Conservation (phyloP, 2,888 invertebrate species). For the Polyploca ridens region DNA sequence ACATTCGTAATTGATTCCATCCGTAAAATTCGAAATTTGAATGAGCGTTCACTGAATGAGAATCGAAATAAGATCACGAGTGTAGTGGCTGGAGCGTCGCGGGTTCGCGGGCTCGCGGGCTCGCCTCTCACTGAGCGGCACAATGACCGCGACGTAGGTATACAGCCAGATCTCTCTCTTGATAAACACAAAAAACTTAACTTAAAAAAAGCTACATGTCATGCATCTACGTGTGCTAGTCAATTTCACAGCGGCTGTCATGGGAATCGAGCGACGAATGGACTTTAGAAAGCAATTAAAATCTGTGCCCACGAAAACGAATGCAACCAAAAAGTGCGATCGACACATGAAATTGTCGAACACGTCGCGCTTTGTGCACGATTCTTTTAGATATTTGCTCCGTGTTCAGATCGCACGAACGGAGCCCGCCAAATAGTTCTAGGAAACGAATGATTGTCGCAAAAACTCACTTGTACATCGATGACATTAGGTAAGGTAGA, state of each 20-base stretch:
- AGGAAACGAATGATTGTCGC: slow-evolving; percentile 54
- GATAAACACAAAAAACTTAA: slow-evolving; percentile 75
- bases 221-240: slow-evolving; percentile 83
- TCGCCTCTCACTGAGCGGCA: slow-evolving; percentile 67
- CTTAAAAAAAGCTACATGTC: slow-evolving; percentile 80
- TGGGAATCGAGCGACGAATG: slow-evolving; percentile 81
- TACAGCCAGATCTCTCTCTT: slow-evolving; percentile 76
- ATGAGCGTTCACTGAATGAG: slow-evolving; percentile 73
- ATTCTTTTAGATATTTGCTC: slow-evolving; percentile 45
- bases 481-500: slow-evolving; percentile 33
- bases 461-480: slow-evolving; percentile 46
- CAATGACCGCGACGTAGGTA: slow-evolving; percentile 75
- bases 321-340: slow-evolving; percentile 66
- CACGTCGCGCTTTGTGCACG: slow-evolving; percentile 54
- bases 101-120: slow-evolving; percentile 39
- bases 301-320: slow-evolving; percentile 67
- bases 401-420: slow-evolving; percentile 33
- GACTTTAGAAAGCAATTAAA: slow-evolving; percentile 83
- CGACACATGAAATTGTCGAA: slow-evolving; percentile 69
- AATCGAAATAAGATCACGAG: slow-evolving; percentile 77
- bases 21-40: slow-evolving; percentile 80
- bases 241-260: slow-evolving; percentile 81
- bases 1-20: slow-evolving; percentile 74
- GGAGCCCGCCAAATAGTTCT: slow-evolving; percentile 46
- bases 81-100: slow-evolving; percentile 45